These are phyloP conservation scores for Cheilosia vulpina DNA, from an alignment of 2,888 invertebrate species.

Conservation along the genomic window DNA sequence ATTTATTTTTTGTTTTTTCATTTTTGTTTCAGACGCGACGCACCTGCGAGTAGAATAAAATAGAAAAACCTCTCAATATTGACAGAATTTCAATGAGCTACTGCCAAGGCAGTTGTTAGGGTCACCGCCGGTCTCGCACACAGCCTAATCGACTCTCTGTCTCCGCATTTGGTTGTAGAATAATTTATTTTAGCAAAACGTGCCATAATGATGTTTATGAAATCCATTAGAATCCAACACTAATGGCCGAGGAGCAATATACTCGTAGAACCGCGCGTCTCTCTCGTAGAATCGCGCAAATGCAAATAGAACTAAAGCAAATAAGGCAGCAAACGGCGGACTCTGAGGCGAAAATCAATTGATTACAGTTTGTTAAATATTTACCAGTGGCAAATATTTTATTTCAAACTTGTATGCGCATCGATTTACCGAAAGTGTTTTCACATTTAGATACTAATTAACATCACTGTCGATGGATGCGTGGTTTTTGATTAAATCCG, in stretches of 20 bases:
- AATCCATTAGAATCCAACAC: background rate
- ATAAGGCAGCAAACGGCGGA: background rate
- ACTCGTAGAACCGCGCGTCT: constrained; percentile 3
- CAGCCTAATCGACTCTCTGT: background rate
- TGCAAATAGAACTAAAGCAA: background rate
- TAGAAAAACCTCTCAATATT: constrained; percentile 54
- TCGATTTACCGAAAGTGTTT: constrained; percentile 65
- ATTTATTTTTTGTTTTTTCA: background rate
- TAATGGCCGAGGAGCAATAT: background rate
- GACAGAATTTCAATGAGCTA: constrained; percentile 66
- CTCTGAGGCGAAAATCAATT: constrained; percentile 46
- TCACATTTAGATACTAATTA: constrained; percentile 64
- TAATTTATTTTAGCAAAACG: constrained; percentile 3
- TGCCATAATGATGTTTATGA: constrained; percentile 4
- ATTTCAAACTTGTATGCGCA: constrained; percentile 23
- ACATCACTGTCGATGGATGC: constrained; percentile 10
- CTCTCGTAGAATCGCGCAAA: constrained; percentile 8
- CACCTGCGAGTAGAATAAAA: constrained; percentile 62
- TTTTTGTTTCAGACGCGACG: constrained; percentile 1
- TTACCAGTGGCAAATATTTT: constrained; percentile 42
- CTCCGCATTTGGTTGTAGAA: constrained; percentile 1
- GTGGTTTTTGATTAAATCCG: constrained; percentile 17
- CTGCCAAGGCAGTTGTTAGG: constrained; percentile 11
- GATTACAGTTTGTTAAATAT: constrained; percentile 47
- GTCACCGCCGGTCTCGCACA: background rate